phyloP scores from a whole-genome alignment of 2,113 vertebrate genomes.

The Scytalopus superciliaris region DNA sequence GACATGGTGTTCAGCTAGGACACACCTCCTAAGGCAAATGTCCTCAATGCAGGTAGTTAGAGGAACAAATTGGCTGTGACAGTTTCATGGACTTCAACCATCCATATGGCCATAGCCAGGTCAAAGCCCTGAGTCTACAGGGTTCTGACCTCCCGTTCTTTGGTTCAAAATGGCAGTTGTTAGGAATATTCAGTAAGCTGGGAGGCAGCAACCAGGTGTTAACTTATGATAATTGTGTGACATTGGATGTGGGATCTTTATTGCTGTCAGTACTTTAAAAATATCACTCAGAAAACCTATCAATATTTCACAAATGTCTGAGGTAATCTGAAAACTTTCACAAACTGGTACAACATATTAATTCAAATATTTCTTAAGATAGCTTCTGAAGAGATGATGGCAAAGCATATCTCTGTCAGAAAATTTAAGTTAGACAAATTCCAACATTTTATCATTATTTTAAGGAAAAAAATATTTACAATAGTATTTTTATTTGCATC shows the following conservation, averaged over 20 bases:
- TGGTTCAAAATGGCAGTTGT: background rate
- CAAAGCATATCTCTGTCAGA: background rate
- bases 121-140: background rate
- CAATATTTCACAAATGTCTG: background rate
- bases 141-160: background rate
- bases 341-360: background rate
- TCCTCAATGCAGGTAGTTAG: background rate
- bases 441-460: background rate
- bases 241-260: background rate
- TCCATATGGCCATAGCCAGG: background rate
- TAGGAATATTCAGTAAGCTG: background rate
- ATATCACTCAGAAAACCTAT: background rate
- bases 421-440: background rate
- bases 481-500: background rate
- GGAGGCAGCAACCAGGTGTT: background rate
- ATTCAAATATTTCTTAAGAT: background rate
- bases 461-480: background rate
- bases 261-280: background rate
- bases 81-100: background rate
- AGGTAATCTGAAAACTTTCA: background rate
- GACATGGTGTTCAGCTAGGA: background rate
- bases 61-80: background rate
- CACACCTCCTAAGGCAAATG: background rate
- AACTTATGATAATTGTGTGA: background rate
- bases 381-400: background rate